These are phyloP conservation scores for Phoenicopterus ruber DNA, from an alignment of 2,113 vertebrate genomes.

Conservation along the genomic window DNA sequence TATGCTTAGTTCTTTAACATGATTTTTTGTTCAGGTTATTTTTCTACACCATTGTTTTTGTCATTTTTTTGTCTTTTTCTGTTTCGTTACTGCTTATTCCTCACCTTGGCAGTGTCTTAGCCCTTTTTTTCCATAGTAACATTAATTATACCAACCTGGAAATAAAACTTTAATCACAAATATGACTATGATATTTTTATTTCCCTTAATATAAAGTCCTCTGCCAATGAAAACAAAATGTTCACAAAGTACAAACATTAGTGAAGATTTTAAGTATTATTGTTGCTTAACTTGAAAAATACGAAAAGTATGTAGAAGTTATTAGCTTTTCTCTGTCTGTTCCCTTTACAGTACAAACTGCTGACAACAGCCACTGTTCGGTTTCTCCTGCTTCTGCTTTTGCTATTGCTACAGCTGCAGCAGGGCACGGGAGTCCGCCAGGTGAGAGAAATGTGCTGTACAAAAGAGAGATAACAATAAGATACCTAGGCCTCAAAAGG, in stretches of 20 bases:
- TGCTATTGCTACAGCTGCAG: slow-evolving; percentile 96
- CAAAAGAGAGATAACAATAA: neutral
- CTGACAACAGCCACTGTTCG: slow-evolving; percentile 87
- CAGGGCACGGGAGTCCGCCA: slow-evolving; percentile 90
- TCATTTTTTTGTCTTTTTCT: accelerated
- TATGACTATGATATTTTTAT: neutral
- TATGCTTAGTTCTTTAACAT: neutral
- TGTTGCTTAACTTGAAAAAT: neutral
- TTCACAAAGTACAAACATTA: neutral
- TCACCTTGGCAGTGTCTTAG: neutral
- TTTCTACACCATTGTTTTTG: neutral
- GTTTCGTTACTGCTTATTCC: neutral
- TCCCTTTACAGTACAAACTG: slow-evolving; percentile 80
- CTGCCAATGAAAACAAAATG: neutral
- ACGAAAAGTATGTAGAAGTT: neutral
- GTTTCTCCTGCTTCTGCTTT: slow-evolving; percentile 97
- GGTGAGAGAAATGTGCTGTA: slow-evolving; percentile 69
- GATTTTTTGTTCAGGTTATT: neutral
- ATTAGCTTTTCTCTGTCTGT: neutral
- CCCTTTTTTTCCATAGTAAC: neutral
- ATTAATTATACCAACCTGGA: neutral
- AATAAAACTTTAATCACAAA: neutral
- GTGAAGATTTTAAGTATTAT: neutral
- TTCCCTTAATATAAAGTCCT: neutral
- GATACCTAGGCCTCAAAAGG: neutral